Evolutionary conservation across 2,113 vertebrate genomes (phyloP).

Genomic region (Propithecus coquereli): DNA sequence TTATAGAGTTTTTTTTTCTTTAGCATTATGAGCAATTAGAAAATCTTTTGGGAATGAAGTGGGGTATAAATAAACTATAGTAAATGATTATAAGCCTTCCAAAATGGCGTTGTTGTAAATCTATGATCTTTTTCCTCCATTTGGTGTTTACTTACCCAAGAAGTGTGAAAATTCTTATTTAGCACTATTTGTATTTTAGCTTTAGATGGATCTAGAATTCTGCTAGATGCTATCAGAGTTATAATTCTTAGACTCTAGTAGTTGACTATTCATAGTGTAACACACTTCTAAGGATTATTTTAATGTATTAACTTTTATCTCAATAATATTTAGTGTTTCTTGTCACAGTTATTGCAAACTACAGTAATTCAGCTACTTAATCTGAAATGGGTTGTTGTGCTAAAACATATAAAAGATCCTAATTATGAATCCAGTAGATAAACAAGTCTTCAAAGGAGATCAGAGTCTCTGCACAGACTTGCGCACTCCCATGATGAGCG

Average conservation of each 20-base stretch:
- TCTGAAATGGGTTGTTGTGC: constrained; percentile 45
- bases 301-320: constrained; percentile 50
- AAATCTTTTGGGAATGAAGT: background rate
- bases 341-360: constrained; percentile 35
- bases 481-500: background rate
- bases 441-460: background rate
- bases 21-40: background rate
- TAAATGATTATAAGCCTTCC: background rate
- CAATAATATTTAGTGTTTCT: constrained; percentile 24
- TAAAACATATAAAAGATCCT: constrained; percentile 26
- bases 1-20: background rate
- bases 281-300: background rate
- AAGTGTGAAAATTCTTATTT: constrained; percentile 34
- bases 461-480: background rate
- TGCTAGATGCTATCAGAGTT: constrained; percentile 32
- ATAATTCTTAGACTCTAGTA: constrained; percentile 14
- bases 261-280: constrained; percentile 24
- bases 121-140: constrained; percentile 45
- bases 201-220: constrained; percentile 26
- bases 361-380: constrained; percentile 35
- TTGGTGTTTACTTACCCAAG: constrained; percentile 44
- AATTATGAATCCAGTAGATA: constrained; percentile 38
- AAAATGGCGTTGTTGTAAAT: background rate
- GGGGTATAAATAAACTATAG: constrained; percentile 26
- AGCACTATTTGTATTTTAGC: constrained; percentile 3